phyloP scores from a whole-genome alignment of 2,888 invertebrate genomes.

The Cenopis cana region DNA sequence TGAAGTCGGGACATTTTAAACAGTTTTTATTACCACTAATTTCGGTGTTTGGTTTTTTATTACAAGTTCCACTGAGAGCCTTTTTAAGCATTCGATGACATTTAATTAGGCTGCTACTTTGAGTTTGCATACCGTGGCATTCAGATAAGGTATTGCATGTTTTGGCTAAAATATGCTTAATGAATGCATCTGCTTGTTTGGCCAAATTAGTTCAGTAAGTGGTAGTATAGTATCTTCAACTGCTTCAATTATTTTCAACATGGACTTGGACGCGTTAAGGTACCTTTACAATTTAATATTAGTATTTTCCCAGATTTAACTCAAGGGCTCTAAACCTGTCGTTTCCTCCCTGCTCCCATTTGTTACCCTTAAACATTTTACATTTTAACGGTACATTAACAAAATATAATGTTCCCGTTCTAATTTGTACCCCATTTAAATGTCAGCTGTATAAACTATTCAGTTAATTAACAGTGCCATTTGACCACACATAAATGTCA shows the following conservation, averaged over 20 bases:
- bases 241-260: not conserved
- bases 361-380: constrained; percentile 25
- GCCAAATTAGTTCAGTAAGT: not conserved
- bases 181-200: not conserved
- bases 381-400: constrained; percentile 61
- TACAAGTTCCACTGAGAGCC: constrained; percentile 59
- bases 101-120: constrained; percentile 54
- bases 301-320: no score
- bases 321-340: constrained; percentile 23
- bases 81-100: constrained; percentile 65
- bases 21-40: constrained; percentile 66
- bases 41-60: constrained; percentile 65
- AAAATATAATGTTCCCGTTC: constrained; percentile 62
- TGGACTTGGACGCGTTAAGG: no score
- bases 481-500: constrained; percentile 75
- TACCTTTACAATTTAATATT: no score
- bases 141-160: constrained; percentile 34
- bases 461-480: constrained; percentile 75
- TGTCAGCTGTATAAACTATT: constrained; percentile 65
- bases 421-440: constrained; percentile 65
- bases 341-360: constrained; percentile 20
- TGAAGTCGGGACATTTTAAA: constrained; percentile 65
- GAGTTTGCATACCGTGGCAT: constrained; percentile 27
- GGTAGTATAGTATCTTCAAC: not conserved
- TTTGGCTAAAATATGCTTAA: constrained; percentile 8